Conservation (phyloP, 2,113 vertebrate genomes). For the Halcyon malimbica region DNA sequence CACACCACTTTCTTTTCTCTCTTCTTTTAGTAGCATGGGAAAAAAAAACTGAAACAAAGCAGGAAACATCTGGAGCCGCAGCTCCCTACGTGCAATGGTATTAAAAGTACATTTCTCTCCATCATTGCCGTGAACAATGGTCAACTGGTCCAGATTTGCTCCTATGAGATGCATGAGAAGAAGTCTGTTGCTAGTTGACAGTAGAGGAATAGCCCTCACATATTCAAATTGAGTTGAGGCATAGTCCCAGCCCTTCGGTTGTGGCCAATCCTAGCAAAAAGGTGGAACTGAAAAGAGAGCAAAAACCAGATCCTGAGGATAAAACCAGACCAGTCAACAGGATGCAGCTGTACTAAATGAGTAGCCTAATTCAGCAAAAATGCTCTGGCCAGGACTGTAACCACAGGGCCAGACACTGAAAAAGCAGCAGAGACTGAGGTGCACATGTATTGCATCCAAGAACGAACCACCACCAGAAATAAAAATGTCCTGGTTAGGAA, state of each 20-base stretch:
- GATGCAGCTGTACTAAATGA: background rate
- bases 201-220: background rate
- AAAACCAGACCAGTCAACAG: background rate
- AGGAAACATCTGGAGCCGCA: background rate
- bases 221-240: background rate
- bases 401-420: background rate
- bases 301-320: background rate
- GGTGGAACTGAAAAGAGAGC: background rate
- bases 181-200: background rate
- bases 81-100: background rate
- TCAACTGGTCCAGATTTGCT: background rate
- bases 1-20: background rate
- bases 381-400: background rate
- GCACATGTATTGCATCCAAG: background rate
- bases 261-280: background rate
- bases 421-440: background rate
- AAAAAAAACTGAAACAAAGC: background rate
- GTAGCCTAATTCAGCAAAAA: constrained; percentile 1
- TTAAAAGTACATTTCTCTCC: background rate
- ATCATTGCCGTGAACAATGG: background rate
- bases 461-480: background rate
- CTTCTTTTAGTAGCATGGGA: background rate
- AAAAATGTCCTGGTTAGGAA: background rate
- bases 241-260: background rate
- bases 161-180: background rate